phyloP scores from a whole-genome alignment of 1,140 invertebrate genomes.

The Tribolium castaneum region DNA sequence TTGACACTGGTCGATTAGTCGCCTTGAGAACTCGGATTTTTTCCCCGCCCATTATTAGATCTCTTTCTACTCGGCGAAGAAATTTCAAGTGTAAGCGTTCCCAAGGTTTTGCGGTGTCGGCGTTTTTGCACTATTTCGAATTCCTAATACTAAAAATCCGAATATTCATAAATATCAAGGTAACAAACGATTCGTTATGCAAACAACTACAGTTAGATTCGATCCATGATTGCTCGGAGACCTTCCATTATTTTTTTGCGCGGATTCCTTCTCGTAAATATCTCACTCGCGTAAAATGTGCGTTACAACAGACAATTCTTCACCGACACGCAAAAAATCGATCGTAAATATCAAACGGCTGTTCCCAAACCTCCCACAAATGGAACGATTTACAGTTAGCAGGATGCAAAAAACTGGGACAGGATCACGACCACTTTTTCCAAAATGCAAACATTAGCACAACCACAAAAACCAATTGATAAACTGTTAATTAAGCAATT shows the following conservation, averaged over 20 bases:
- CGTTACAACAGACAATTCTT: not conserved
- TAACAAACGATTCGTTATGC: slow-evolving; percentile 34
- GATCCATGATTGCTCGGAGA: not conserved
- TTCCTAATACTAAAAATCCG: slow-evolving; percentile 14
- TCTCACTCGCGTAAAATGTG: not conserved
- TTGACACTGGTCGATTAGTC: slow-evolving; percentile 19
- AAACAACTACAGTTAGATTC: slow-evolving; percentile 30
- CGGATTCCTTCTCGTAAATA: not conserved
- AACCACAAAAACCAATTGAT: not conserved
- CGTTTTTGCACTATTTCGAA: slow-evolving; percentile 25
- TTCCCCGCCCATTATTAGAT: not conserved
- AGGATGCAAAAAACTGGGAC: not conserved
- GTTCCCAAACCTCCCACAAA: too few relatives aligned
- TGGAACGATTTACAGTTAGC: too few relatives aligned
- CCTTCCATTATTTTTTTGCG: slow-evolving; percentile 10
- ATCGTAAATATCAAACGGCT: too few relatives aligned
- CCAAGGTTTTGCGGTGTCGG: slow-evolving; percentile 24
- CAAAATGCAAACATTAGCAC: not conserved
- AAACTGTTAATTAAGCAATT: not conserved
- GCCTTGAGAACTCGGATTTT: slow-evolving; percentile 21
- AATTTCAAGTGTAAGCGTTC: slow-evolving; percentile 34
- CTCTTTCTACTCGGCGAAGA: slow-evolving; percentile 2
- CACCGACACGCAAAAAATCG: too few relatives aligned
- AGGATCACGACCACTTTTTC: not conserved
- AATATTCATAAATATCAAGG: slow-evolving; percentile 36